Base-by-base conservation (phyloP, 53 echinoderm and acorn worm genomes). In the Pentamera pediparva region DNA sequence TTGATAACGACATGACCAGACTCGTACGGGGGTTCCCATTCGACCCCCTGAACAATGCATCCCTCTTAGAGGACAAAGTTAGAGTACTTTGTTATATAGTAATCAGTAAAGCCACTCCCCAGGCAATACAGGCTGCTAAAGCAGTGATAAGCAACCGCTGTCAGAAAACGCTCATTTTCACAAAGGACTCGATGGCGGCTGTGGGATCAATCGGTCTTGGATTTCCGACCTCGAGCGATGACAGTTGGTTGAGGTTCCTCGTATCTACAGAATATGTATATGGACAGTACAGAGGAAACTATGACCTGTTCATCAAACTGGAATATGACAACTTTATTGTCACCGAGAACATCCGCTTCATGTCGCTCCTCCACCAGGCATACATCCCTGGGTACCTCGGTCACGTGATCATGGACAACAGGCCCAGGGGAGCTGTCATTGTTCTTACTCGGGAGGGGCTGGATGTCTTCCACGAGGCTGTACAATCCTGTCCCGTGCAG, bases 241-340 rank as follows among this genome's bases (percentile, higher is more conserved):
- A 77, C 36, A 7, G 51, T 11, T 93, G 93, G 93, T 25, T 45
- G 1, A 58, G 90, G 24, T 60, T 71, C 34, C 89, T 79, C 35
- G 33, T 65, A 3, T 65, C 84, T 6, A 63, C 90, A 0, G 47
- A 58, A 11, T 69, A 82, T 34, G 82, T 76, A 0, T 50, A 90
- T 35, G 77, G 75, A n/a, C 61, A 79, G 55, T 82, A 70, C 20
- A 34, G 69, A 19, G 31, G 69, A 10, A 79, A 84, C 11, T 90
- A 73, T 55, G 87, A 90, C 35, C 87, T 87, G 84, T 87, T 94
- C 33, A 78, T 94, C 61, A 87, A 90, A 64, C 75, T 74, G 1
- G 80, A 79, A 10, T 71, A 76, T 19, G 85, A 90, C 49, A 79
- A 79, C 2, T 36, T 82, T 43, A 65, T 87, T 2, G 86, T 94